These are phyloP conservation scores for Lasioglossum malachurum DNA, from an alignment of 2,888 invertebrate species.

Conservation along the genomic window DNA sequence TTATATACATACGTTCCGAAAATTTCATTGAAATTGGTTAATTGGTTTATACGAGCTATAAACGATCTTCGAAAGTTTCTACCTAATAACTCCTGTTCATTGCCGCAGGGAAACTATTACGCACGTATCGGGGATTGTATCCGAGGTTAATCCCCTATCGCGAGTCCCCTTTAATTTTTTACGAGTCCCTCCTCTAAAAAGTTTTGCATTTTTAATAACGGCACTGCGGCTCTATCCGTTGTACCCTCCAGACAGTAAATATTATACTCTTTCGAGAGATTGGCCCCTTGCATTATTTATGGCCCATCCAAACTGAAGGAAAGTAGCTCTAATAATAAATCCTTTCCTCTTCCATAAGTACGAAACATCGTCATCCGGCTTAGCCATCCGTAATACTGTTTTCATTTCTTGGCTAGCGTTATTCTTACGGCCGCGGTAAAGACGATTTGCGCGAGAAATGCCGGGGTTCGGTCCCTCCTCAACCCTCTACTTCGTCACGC, in stretches of 20 bases:
- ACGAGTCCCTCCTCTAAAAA: neutral
- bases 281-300: constrained; percentile 33
- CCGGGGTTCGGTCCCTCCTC: neutral
- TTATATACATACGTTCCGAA: too few species aligned
- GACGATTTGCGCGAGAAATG: constrained; percentile 30
- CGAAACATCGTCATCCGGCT: constrained; percentile 62
- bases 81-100: too few species aligned
- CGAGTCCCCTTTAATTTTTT: neutral
- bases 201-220: constrained; percentile 21
- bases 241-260: constrained; percentile 17
- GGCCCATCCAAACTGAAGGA: constrained; percentile 36
- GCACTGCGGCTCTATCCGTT: neutral
- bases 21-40: too few species aligned
- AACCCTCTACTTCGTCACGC: neutral
- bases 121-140: neutral
- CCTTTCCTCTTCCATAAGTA: constrained; percentile 49
- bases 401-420: constrained; percentile 31
- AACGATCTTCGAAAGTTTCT: too few species aligned
- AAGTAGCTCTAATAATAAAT: constrained; percentile 51
- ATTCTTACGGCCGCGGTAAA: constrained; percentile 29
- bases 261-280: constrained; percentile 25
- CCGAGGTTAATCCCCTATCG: constrained; percentile 19
- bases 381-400: constrained; percentile 55
- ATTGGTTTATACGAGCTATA: too few species aligned
- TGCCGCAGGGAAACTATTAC: too few species aligned